Evolutionary conservation across 2,113 vertebrate genomes (phyloP).

Genomic region (Chionomys nivalis): DNA sequence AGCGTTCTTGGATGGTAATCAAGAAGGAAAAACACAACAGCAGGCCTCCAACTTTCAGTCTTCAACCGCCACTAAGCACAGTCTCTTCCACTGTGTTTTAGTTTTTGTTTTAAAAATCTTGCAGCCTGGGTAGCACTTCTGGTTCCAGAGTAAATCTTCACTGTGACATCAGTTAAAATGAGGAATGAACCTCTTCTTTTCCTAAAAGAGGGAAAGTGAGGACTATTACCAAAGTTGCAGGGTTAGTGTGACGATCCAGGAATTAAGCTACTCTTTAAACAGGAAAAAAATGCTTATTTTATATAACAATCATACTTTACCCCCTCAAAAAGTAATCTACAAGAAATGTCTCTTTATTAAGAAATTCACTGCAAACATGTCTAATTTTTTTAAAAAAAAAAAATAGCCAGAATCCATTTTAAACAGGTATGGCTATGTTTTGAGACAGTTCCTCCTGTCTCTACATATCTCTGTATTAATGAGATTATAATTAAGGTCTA

Average conservation of each 20-base stretch:
- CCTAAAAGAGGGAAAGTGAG: constrained; percentile 28
- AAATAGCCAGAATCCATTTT: neutral
- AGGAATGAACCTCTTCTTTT: constrained; percentile 27
- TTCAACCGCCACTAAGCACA: constrained; percentile 51
- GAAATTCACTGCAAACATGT: constrained; percentile 30
- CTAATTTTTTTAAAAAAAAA: neutral
- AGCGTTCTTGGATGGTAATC: constrained; percentile 23
- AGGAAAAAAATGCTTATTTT: neutral
- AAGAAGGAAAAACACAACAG: constrained; percentile 48
- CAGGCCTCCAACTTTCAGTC: constrained; percentile 42
- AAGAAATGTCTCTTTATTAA: neutral
- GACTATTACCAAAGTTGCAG: neutral
- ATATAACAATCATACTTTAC: constrained; percentile 18
- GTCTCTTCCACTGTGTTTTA: neutral
- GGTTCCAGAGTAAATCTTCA: constrained; percentile 20
- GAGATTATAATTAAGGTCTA: neutral
- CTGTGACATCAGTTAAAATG: constrained; percentile 47
- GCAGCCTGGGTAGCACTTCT: neutral
- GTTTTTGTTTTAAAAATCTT: constrained; percentile 51
- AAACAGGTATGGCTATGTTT: neutral
- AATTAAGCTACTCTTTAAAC: constrained; percentile 42
- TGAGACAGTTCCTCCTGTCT: neutral
- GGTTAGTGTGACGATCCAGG: neutral
- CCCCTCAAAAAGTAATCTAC: neutral
- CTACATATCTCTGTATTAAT: neutral